A percentile compares a stretch with the other conserved stretches of the same genome.
Conservation (phyloP, 2,888 invertebrate genomes). For the Chouioia cunea region DNA sequence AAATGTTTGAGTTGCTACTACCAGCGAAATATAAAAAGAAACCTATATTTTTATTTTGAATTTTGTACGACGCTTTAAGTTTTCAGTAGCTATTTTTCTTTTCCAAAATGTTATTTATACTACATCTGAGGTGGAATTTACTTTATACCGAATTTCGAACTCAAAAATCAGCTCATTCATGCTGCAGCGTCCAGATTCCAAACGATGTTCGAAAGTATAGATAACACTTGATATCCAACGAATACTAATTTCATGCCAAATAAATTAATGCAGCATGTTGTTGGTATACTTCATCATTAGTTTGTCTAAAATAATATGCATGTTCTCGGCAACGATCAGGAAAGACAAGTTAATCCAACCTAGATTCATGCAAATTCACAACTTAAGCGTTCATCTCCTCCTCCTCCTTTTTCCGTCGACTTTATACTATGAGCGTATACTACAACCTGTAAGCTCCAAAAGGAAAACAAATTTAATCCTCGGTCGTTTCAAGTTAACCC, state of each 20-base stretch:
- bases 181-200: no score
- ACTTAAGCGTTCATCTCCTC: constrained; percentile 1
- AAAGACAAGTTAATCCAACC: constrained; percentile 36
- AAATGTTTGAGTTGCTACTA: not conserved
- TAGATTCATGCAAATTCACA: constrained; percentile 36
- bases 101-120: not conserved
- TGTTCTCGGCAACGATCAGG: constrained; percentile 23
- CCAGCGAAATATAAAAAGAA: constrained; percentile 14
- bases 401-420: no score
- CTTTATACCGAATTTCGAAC: no score
- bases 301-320: constrained; percentile 18
- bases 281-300: not conserved
- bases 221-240: no score
- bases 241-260: no score
- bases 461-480: constrained; percentile 17
- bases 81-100: constrained; percentile 11
- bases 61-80: not conserved
- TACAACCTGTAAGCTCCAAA: constrained; percentile 20
- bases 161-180: no score
- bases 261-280: no score
- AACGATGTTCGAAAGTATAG: no score
- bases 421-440: not conserved
- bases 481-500: constrained; percentile 3
- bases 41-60: constrained; percentile 33
- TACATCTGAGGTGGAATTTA: no score